Evolutionary conservation across 1,140 invertebrate species (phyloP), one percentile per base, ranked within the genome.

Genomic region (Parapsyche elsis): DNA sequence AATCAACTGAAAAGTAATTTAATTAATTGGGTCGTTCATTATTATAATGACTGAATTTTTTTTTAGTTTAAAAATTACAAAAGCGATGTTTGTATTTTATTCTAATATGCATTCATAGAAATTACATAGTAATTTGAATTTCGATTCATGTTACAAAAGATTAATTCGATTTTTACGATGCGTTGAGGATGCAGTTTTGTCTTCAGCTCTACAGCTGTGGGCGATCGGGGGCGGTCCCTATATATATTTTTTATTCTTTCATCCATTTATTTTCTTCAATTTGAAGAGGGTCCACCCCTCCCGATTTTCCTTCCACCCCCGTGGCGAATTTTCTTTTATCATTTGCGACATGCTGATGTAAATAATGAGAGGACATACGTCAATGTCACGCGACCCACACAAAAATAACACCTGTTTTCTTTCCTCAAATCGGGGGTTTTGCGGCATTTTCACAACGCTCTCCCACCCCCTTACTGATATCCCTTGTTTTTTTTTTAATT

Each of bases 311-410:
- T 45, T 80, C 79, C 81, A 76, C 80, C 74, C 81, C 79, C 78
- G 53, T 83, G 79, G 79, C 81, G 77, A 80, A 83, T 83, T 83
- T 83, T 83, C 81, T 83, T 83, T 83, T 83, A 83, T 83, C 81
- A 83, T 83, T 80, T 80, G 75, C 76, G 80, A 80, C 81, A 74
- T 73, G 81, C 78, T 79, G 79, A 83, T 83, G 76, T 83, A 80
- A 83, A 83, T 83, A 83, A 83, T 83, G 81, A 83, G 79, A 78
- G 76, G 81, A 83, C 81, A 78, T 83, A 80, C 78, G 81, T 83
- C 81, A 83, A 79, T 64, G 81, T 83, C 81, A 82, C 38, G 44
- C 21, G 67, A 71, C 53, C 75, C 78, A 59, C 57, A 74, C 49
- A 78, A 79, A 80, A 78, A 82, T 80, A 82, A 82, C 81, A 82